phyloP scores from a whole-genome alignment of 2,113 vertebrate genomes.

The Sinocyclocheilus anophthalmus region DNA sequence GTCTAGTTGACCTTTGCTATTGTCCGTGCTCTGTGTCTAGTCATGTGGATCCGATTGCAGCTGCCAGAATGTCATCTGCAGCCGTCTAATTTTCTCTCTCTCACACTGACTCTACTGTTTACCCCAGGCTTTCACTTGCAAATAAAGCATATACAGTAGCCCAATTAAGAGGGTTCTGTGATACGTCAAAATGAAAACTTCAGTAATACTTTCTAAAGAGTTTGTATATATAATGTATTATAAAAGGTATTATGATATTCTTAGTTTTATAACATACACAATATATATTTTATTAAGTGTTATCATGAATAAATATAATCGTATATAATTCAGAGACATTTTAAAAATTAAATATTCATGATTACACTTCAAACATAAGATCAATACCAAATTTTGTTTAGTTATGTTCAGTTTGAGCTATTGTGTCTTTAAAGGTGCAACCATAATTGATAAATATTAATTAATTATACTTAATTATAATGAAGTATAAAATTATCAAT shows the following conservation, averaged over 20 bases:
- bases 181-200: background rate
- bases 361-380: background rate
- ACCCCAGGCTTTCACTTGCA: constrained; percentile 41
- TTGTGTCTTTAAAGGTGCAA: too few relatives aligned
- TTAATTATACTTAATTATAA: too few relatives aligned
- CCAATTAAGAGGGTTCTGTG: constrained; percentile 41
- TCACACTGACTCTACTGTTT: constrained; percentile 19
- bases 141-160: constrained; percentile 23
- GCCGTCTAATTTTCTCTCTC: constrained; percentile 36
- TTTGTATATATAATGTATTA: background rate
- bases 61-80: constrained; percentile 55
- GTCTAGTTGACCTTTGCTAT: constrained; percentile 54
- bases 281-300: background rate
- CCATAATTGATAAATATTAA: too few relatives aligned
- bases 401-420: too few relatives aligned
- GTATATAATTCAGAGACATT: background rate
- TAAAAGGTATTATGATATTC: background rate
- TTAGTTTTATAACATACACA: background rate
- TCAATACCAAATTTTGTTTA: too few relatives aligned
- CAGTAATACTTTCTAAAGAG: background rate
- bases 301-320: background rate
- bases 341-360: background rate
- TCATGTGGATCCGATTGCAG: constrained; percentile 42
- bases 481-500: too few relatives aligned
- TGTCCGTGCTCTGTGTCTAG: constrained; percentile 47